Percentiles rank a stretch among this genome's conserved stretches.
phyloP scores from a whole-genome alignment of 2,113 vertebrate species.

The Formicarius rufipectus region DNA sequence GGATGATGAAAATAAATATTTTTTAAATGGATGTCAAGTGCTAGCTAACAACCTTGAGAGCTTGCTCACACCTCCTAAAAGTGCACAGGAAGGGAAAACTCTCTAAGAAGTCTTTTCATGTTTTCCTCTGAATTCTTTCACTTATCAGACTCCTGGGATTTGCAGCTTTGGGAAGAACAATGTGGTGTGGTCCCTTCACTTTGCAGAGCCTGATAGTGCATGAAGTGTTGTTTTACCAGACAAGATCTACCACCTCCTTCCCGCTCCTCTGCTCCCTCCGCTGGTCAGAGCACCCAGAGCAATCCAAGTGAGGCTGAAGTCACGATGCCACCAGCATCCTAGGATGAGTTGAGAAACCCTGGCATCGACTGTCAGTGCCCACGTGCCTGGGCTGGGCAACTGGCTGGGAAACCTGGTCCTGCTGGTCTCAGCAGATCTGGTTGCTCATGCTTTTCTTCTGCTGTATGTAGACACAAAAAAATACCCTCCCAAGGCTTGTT shows the following conservation, averaged over 20 bases:
- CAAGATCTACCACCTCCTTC: background rate
- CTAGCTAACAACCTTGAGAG: background rate
- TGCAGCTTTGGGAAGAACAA: background rate
- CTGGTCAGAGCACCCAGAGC: background rate
- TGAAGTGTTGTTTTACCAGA: background rate
- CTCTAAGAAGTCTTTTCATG: background rate
- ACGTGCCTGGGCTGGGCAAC: background rate
- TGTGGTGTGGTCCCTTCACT: background rate
- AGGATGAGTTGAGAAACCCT: background rate
- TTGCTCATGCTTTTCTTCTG: background rate
- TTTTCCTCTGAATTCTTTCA: background rate
- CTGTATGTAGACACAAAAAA: rapidly evolving
- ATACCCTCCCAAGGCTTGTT: background rate
- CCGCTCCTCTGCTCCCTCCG: rapidly evolving
- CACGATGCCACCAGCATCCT: background rate
- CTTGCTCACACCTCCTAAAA: background rate
- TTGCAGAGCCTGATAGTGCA: background rate
- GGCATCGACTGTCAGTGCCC: background rate
- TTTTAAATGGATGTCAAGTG: background rate
- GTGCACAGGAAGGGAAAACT: background rate
- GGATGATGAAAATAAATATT: background rate
- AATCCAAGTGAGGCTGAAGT: background rate
- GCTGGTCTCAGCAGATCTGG: background rate
- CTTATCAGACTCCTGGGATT: background rate
- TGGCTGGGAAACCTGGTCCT: background rate